These are phyloP conservation scores for Lophura nycthemera DNA, from an alignment of 2,113 vertebrate genomes.

Conservation along the genomic window DNA sequence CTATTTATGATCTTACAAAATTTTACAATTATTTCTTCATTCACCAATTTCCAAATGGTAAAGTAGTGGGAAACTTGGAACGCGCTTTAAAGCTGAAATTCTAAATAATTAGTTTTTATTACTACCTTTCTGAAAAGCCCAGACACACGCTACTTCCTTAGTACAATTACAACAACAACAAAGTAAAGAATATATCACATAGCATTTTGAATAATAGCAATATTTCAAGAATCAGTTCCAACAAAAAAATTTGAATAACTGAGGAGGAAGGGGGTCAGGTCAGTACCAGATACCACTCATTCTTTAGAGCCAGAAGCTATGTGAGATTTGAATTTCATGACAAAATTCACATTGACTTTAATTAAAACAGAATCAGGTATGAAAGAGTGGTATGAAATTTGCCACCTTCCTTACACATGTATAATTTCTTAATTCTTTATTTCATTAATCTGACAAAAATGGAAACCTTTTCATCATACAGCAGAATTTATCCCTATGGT, in stretches of 20 bases:
- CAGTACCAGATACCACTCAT: background rate
- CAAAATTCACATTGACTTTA: background rate
- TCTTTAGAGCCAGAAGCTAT: background rate
- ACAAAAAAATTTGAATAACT: background rate
- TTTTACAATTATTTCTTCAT: background rate
- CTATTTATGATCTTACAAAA: background rate
- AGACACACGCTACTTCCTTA: background rate
- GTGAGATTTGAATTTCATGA: background rate
- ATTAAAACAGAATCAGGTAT: background rate
- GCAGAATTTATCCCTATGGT: background rate
- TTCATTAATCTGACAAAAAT: background rate
- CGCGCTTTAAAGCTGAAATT: background rate
- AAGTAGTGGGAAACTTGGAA: background rate
- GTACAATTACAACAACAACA: background rate
- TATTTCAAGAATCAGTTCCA: background rate
- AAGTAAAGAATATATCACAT: background rate
- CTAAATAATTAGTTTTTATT: background rate
- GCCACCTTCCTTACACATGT: background rate
- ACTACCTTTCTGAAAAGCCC: background rate
- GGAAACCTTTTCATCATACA: background rate
- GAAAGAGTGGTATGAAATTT: background rate
- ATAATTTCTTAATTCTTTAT: background rate
- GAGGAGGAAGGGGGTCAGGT: background rate
- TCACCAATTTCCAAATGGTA: background rate
- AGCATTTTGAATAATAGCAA: background rate